Evolutionary conservation across 2,888 invertebrate species (phyloP), one percentile per base, ranked within the genome.

Genomic region (Anorthoa munda): DNA sequence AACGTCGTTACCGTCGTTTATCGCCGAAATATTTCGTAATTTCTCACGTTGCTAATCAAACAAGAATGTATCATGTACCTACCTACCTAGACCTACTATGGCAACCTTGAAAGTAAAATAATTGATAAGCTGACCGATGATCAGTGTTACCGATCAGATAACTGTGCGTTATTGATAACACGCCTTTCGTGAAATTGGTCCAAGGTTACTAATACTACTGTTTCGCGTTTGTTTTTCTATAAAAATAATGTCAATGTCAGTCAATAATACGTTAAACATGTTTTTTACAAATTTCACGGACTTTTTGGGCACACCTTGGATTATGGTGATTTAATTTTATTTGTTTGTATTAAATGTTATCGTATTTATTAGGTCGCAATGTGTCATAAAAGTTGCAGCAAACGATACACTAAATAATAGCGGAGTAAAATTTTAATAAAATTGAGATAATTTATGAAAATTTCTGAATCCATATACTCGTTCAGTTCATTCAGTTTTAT

Each of bases 221-320:
- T 88, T 91, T 92, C 87, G 93, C 90, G 87, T 87, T 88, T 89
- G 87, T 90, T 87, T 82, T 86, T 81, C 87, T 89, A 75, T 85
- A 72, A 87, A 88, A 94, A 93, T 93, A 91, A 92, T 94, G 93
- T 94, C 94, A 94, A 92, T 93, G 93, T 89, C 92, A 89, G 79
- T 67, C 68, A 53, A 69, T 31, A 51, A 0, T 12, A 18, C 17
- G 55, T 26, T 45, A 39, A 26, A 39, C 31, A 23, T 55, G 17
- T 58, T 72, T n/a, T 51, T 66, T 46, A n/a, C 7, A 21, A 46
- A 15, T n/a, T n/a, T 64, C 50, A 64, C 15, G 31, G 31, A 45
- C 26, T 26, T 56, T 56, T 56, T 4, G 64, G 51, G 13, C 23
- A 15, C 66, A 5, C 45, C 58, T 66, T 45, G 17, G 15, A 13